Percentiles rank a stretch among this genome's conserved stretches.
These are phyloP conservation scores for Echeneis naucrates DNA, from an alignment of 2,797 vertebrate genomes.

Conservation along the genomic window DNA sequence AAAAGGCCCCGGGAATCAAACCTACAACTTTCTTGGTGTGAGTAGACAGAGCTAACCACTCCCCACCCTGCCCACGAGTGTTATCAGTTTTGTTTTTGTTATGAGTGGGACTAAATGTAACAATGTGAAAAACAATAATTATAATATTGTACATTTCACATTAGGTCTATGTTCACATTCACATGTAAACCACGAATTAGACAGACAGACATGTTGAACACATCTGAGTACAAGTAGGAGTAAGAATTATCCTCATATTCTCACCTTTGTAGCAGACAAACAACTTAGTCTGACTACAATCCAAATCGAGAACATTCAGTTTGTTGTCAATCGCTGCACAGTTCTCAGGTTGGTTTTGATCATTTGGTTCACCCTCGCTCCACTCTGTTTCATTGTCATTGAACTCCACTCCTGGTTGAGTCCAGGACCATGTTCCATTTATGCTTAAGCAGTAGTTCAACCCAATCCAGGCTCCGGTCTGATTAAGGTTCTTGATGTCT, in stretches of 20 bases:
- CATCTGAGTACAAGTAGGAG: not conserved
- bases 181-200: not conserved
- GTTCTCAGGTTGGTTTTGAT: too few relatives aligned
- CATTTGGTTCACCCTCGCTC: accelerated
- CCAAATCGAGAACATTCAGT: too few relatives aligned
- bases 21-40: too few relatives aligned
- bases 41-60: too few relatives aligned
- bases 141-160: too few relatives aligned
- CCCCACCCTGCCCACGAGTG: too few relatives aligned
- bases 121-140: too few relatives aligned
- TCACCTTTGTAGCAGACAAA: conserved; percentile 49
- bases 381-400: accelerated
- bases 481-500: not conserved
- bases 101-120: too few relatives aligned
- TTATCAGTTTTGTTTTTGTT: too few relatives aligned
- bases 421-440: conserved; percentile 50
- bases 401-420: conserved; percentile 12
- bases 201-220: not conserved
- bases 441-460: accelerated
- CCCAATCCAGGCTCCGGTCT: conserved; percentile 49
- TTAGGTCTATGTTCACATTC: not conserved
- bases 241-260: not conserved
- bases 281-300: too few relatives aligned
- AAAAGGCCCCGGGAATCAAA: too few relatives aligned
- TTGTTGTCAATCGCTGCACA: too few relatives aligned